Evolutionary conservation across 1,140 invertebrate genomes (phyloP).

Genomic region (Drosophila sp.): DNA sequence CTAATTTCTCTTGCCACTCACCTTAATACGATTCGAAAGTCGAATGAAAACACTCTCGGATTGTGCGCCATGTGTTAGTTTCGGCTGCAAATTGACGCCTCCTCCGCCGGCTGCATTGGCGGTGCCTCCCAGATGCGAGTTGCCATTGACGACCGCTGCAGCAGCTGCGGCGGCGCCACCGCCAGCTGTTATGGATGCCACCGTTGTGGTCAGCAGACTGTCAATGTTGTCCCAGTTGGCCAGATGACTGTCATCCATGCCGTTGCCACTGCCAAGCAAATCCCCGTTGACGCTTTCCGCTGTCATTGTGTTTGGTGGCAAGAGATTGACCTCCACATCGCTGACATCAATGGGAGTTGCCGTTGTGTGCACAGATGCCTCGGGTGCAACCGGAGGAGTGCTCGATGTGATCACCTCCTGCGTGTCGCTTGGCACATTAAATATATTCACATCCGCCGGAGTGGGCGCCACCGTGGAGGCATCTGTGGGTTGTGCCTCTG

Average conservation of each 20-base stretch:
- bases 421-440: slow-evolving; percentile 67
- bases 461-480: slow-evolving; percentile 13
- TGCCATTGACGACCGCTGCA: slow-evolving; percentile 68
- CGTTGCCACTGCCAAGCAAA: slow-evolving; percentile 35
- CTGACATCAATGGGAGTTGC: slow-evolving; percentile 24
- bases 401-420: slow-evolving; percentile 36
- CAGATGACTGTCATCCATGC: slow-evolving; percentile 56
- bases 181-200: slow-evolving; percentile 62
- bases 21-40: slow-evolving; percentile 97
- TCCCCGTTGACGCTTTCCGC: slow-evolving; percentile 41
- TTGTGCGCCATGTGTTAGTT: slow-evolving; percentile 86
- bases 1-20: slow-evolving; percentile 85
- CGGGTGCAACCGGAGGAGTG: neutral
- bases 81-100: slow-evolving; percentile 65
- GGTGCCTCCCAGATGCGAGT: slow-evolving; percentile 42
- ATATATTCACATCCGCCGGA: slow-evolving; percentile 76
- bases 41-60: slow-evolving; percentile 98
- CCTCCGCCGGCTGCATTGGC: slow-evolving; percentile 4
- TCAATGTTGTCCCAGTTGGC: slow-evolving; percentile 84
- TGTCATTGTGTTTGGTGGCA: slow-evolving; percentile 3
- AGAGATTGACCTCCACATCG: slow-evolving; percentile 32
- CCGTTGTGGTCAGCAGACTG: slow-evolving; percentile 80
- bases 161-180: slow-evolving; percentile 73
- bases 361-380: slow-evolving; percentile 7
- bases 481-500: neutral